Evolutionary conservation across 2,113 vertebrate genomes (phyloP), one percentile per base, ranked within the genome.

Genomic region (Camelus dromedarius): DNA sequence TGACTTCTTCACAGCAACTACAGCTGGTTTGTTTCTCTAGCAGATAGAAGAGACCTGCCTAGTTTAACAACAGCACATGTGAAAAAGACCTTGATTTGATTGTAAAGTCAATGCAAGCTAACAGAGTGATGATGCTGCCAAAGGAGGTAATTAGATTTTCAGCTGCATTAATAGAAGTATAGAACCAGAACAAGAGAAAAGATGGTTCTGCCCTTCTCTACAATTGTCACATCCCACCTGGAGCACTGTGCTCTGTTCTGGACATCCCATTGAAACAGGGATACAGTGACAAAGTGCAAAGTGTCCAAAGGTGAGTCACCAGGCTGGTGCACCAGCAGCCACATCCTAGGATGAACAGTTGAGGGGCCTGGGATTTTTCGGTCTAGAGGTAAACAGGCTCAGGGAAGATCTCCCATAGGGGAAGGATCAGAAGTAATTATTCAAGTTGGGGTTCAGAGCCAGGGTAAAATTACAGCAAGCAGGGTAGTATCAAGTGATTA

Each of bases 81-180:
- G 88, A 96, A 84, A 95, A 95, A 92, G 83, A 95, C 72, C 83
- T 97, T 87, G 72, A 97, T 96, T 97, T 95, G 86, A 95, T 87
- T 96, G 62, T 89, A 89, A 97, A 93, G 92, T 95, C 96, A 95
- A 58, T 60, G 48, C 0, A 2, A 97, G 92, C 58, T 92, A 92
- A 97, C 80, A 84, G 87, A 95, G 30, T 90, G 83, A 95, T 95
- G 90, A 69, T 76, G 73, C 79, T 95, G 90, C 89, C 95, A 96
- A 96, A 96, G 93, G 91, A 96, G 87, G 64, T 95, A 97, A 95
- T 97, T 97, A 89, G 77, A 95, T 96, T 97, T 96, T 93, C 95
- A 91, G 88, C 83, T 66, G 64, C 80, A 96, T 90, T 97, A 96
- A 80, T 81, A 93, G 80, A 75, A 93, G 58, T 92, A 72, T 97